A percentile compares a stretch with the other conserved stretches of the same genome.
These are phyloP conservation scores for Protobothrops flavoviridis DNA, from an alignment of 2,113 vertebrate species.

Conservation along the genomic window DNA sequence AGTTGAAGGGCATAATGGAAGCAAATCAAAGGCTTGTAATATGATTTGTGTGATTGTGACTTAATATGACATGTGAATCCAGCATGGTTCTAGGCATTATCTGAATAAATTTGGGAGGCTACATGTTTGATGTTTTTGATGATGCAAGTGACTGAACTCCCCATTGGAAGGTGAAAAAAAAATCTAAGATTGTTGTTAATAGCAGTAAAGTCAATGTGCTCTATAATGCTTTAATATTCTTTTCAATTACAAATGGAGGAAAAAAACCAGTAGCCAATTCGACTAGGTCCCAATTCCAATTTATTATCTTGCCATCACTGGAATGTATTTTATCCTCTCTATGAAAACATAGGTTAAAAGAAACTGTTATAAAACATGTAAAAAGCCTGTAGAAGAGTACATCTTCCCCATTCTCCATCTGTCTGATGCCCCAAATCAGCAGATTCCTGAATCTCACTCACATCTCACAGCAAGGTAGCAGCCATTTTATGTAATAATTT, in stretches of 20 bases:
- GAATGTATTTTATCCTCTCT: neutral
- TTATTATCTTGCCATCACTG: conserved; percentile 6
- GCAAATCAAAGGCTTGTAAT: neutral
- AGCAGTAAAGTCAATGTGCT: neutral
- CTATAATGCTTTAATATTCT: neutral
- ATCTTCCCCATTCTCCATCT: neutral
- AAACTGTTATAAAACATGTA: neutral
- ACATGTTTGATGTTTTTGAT: neutral
- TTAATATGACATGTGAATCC: neutral
- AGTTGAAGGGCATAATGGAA: neutral
- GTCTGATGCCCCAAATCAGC: neutral
- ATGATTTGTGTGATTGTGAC: neutral
- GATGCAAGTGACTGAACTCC: neutral
- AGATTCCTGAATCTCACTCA: neutral
- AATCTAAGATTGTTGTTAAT: neutral
- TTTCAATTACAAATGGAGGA: neutral
- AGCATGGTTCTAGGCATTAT: neutral
- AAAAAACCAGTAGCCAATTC: neutral
- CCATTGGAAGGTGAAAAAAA: neutral
- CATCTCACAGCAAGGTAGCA: neutral
- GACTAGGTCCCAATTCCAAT: neutral
- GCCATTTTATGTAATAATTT: neutral
- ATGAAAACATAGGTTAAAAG: neutral
- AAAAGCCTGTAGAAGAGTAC: neutral
- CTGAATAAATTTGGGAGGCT: neutral